phyloP scores from a whole-genome alignment of 1,140 invertebrate genomes.

The Drosophila malerkotliana region DNA sequence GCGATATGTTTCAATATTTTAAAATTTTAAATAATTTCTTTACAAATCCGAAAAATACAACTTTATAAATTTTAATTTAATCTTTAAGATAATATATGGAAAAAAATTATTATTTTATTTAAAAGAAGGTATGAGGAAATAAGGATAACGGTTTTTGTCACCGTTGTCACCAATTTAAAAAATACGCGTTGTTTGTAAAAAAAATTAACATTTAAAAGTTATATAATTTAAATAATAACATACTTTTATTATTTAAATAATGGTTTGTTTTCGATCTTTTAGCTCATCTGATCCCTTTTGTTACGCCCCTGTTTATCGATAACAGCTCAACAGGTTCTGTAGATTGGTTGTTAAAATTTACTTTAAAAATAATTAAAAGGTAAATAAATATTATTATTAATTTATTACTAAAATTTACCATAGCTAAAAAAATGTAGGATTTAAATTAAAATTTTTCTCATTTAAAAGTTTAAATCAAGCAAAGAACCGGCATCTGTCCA shows the following conservation, averaged over 20 bases:
- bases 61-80: not conserved
- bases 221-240: not conserved
- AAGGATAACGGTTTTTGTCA: no score
- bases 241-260: not conserved
- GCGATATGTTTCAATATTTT: not conserved
- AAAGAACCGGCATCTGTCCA: constrained; percentile 43
- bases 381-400: not conserved
- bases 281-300: not conserved
- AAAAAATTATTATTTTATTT: no score
- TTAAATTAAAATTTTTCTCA: no score
- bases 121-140: no score
- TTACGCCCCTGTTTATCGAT: constrained; percentile 11
- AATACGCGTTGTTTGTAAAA: no score
- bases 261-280: not conserved
- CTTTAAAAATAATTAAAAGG: not conserved
- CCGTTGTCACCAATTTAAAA: no score
- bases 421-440: no score
- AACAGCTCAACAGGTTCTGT: constrained; percentile 53
- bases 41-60: not conserved
- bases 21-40: not conserved
- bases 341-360: constrained; percentile 3
- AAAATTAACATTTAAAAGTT: not conserved
- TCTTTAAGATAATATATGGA: no score
- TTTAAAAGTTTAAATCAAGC: not conserved
- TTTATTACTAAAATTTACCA: not conserved